These are phyloP conservation scores for Lottia scabra DNA, from an alignment of 2,888 invertebrate genomes.

Conservation along the genomic window DNA sequence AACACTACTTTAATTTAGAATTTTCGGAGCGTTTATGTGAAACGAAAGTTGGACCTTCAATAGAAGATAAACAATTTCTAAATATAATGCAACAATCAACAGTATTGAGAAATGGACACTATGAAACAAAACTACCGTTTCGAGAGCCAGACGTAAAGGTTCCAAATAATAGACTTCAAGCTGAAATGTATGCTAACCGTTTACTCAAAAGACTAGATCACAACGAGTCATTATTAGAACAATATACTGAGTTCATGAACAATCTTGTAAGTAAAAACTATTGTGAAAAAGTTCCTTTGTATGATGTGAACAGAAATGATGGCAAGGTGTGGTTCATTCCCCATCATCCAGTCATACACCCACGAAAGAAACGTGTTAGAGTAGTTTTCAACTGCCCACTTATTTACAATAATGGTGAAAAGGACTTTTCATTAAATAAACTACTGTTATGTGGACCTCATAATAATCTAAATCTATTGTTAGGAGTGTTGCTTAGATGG, in stretches of 20 bases:
- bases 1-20: constrained; percentile 71
- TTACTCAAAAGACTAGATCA: constrained; percentile 13
- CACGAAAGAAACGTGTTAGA: constrained; percentile 4
- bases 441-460: constrained; percentile 28
- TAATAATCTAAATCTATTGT: constrained; percentile 22
- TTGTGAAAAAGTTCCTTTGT: constrained; percentile 14
- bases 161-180: constrained; percentile 11
- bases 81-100: constrained; percentile 13
- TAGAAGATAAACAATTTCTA: constrained; percentile 72
- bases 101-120: constrained; percentile 12
- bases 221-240: constrained; percentile 5
- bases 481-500: constrained; percentile 29
- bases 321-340: constrained; percentile 18
- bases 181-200: background rate
- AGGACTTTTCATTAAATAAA: constrained; percentile 22
- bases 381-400: background rate
- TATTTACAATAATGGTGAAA: constrained; percentile 1
- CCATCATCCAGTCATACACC: constrained; percentile 12
- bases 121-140: constrained; percentile 22
- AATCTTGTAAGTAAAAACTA: constrained; percentile 22
- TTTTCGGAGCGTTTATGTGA: constrained; percentile 73
- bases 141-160: constrained; percentile 6
- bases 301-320: constrained; percentile 5
- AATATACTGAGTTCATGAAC: constrained; percentile 20
- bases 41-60: constrained; percentile 83